Conservation (phyloP, 2,888 invertebrate genomes). For the Resseliella maxima region DNA sequence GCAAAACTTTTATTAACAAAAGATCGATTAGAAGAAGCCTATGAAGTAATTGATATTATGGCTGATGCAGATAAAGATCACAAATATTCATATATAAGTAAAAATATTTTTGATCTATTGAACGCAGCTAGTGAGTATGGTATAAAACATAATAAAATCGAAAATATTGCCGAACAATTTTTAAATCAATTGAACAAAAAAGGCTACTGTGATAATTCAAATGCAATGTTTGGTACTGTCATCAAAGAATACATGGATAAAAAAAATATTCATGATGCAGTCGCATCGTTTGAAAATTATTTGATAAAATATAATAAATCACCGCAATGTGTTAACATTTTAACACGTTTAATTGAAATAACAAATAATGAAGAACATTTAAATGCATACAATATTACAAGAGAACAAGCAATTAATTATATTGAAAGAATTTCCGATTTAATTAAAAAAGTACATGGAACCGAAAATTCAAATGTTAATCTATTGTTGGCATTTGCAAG, state of each 20-base stretch:
- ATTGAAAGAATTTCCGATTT: constrained; percentile 64
- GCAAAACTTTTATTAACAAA: constrained; percentile 72
- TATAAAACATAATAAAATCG: constrained; percentile 63
- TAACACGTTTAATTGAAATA: constrained; percentile 66
- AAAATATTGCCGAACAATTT: constrained; percentile 68
- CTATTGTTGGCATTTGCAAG: constrained; percentile 69
- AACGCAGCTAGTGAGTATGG: constrained; percentile 68
- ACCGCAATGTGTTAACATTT: constrained; percentile 75
- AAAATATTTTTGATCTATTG: constrained; percentile 74
- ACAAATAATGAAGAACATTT: constrained; percentile 63
- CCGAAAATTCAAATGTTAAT: constrained; percentile 65
- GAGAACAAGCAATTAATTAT: constrained; percentile 57
- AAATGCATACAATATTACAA: constrained; percentile 60
- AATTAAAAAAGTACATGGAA: constrained; percentile 67
- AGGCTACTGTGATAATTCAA: constrained; percentile 71
- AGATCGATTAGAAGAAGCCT: constrained; percentile 63
- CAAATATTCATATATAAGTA: constrained; percentile 68
- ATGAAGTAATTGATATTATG: constrained; percentile 67
- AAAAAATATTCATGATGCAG: constrained; percentile 68
- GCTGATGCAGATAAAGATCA: constrained; percentile 67
- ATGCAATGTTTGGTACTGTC: constrained; percentile 73
- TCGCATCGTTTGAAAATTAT: constrained; percentile 70
- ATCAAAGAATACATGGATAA: constrained; percentile 72
- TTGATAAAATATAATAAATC: constrained; percentile 71
- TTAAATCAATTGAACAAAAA: constrained; percentile 69